Base-by-base conservation (phyloP, 2,113 vertebrate genomes). In the Alces alces region DNA sequence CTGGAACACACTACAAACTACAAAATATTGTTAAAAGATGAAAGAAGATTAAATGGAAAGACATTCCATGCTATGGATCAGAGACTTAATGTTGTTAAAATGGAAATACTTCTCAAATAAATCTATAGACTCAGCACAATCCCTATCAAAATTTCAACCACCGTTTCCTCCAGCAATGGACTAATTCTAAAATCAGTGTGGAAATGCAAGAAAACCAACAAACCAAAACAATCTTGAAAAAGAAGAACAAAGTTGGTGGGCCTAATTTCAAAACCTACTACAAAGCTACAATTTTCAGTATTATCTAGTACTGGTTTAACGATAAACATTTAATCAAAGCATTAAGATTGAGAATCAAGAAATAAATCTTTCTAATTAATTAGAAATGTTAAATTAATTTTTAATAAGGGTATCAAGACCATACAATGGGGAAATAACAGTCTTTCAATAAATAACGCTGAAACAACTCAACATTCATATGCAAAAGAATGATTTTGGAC, bases 211-310 rank as follows among this genome's bases (percentile, higher is more conserved):
- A 16, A 86, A 93, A 47, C 23, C 78, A 84, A 58, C 85, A 86
- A 86, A 11, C 4, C 76, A 85, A 61, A 93, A 89, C 45, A 47
- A 80, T 57, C 23, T 64, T 79, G n/a, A 80, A 85, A 91, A 50
- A 52, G 7, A 52, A 52, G 39, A 96, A 91, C 39, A 79, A 87
- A 80, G 25, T 4, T 73, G 17, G 45, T 73, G 12, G 23, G 47
- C 7, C 15, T 64, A 76, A 89, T 70, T 47, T 94, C 78, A 95
- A 92, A 95, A 86, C 45, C 94, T 64, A 73, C 39, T 92, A 86
- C 23, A 78, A 92, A 86, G 36, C 54, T 82, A 54, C 2, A 43
- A 7, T 80, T 80, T 94, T 47, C 39, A 78, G n/a, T n/a, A 94
- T 17, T 52, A 83, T 25, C 58, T 80, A 55, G 39, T 61, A 91